phyloP scores from a whole-genome alignment of 2,797 vertebrate genomes.

The Rhadinocentrus ornatus region DNA sequence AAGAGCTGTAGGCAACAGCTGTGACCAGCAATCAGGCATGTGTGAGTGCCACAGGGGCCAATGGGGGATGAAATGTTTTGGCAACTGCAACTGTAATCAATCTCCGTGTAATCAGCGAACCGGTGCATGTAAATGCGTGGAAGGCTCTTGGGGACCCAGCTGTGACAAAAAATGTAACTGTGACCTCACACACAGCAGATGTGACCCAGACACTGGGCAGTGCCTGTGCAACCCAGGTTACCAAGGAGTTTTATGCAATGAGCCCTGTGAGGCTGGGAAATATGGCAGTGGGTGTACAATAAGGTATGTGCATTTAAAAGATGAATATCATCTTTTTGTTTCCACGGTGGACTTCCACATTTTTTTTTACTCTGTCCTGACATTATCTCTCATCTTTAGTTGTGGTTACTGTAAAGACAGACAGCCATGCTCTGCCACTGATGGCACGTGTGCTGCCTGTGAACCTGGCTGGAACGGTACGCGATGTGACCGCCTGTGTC shows the following conservation, averaged over 20 bases:
- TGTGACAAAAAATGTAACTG: constrained; percentile 88
- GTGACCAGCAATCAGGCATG: constrained; percentile 84
- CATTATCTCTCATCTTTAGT: constrained; percentile 48
- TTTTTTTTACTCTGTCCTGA: not conserved
- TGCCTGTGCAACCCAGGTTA: constrained; percentile 90
- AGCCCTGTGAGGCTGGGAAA: constrained; percentile 79
- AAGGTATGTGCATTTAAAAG: constrained; percentile 58
- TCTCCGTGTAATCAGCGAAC: constrained; percentile 86
- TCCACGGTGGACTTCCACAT: not conserved
- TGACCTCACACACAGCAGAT: constrained; percentile 80
- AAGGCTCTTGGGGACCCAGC: constrained; percentile 83
- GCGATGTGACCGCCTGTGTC: constrained; percentile 85
- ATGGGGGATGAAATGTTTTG: constrained; percentile 88
- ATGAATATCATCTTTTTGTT: not conserved
- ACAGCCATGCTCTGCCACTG: constrained; percentile 81
- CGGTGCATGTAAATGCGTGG: constrained; percentile 85
- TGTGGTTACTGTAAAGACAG: constrained; percentile 86
- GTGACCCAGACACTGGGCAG: constrained; percentile 74
- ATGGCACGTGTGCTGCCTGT: constrained; percentile 88
- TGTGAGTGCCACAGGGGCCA: constrained; percentile 86
- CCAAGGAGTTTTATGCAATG: constrained; percentile 82
- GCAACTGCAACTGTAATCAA: constrained; percentile 84
- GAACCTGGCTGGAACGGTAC: constrained; percentile 91
- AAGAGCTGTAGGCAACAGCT: constrained; percentile 66
- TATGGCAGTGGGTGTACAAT: constrained; percentile 86